A percentile compares a stretch with the other conserved stretches of the same genome.
phyloP scores from a whole-genome alignment of 2,113 vertebrate genomes.

The Puma concolor region DNA sequence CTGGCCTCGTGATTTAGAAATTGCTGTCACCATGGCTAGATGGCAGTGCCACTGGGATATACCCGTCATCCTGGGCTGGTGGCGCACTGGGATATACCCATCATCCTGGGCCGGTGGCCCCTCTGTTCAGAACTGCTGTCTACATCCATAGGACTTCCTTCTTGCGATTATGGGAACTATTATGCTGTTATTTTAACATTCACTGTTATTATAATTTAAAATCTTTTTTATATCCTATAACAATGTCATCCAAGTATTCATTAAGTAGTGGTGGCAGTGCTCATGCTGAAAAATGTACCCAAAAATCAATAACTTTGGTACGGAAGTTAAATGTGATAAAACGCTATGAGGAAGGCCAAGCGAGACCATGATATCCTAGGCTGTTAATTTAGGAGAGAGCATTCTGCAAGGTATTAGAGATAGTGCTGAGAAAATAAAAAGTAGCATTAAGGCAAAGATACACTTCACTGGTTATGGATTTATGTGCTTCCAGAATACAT shows the following conservation, averaged over 20 bases:
- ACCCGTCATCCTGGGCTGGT: neutral
- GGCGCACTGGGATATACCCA: neutral
- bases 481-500: slow-evolving; percentile 21
- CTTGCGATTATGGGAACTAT: slow-evolving; percentile 28
- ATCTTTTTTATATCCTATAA: slow-evolving; percentile 80
- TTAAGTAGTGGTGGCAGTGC: slow-evolving; percentile 68
- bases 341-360: slow-evolving; percentile 67
- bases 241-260: slow-evolving; percentile 80
- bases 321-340: slow-evolving; percentile 79
- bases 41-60: no score
- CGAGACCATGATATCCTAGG: slow-evolving; percentile 31
- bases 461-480: slow-evolving; percentile 50
- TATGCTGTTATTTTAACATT: slow-evolving; percentile 78
- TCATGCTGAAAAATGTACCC: slow-evolving; percentile 74
- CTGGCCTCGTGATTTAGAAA: neutral
- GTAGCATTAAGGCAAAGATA: slow-evolving; percentile 66
- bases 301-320: slow-evolving; percentile 79
- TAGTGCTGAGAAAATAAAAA: slow-evolving; percentile 76
- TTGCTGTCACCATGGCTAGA: neutral
- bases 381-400: slow-evolving; percentile 78
- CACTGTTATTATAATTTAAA: slow-evolving; percentile 78
- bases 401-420: slow-evolving; percentile 26
- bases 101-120: neutral
- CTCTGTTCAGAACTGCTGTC: neutral
- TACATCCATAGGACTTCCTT: neutral